phyloP scores from a whole-genome alignment of 1,140 invertebrate species.

The Melipona quadrifasciata region DNA sequence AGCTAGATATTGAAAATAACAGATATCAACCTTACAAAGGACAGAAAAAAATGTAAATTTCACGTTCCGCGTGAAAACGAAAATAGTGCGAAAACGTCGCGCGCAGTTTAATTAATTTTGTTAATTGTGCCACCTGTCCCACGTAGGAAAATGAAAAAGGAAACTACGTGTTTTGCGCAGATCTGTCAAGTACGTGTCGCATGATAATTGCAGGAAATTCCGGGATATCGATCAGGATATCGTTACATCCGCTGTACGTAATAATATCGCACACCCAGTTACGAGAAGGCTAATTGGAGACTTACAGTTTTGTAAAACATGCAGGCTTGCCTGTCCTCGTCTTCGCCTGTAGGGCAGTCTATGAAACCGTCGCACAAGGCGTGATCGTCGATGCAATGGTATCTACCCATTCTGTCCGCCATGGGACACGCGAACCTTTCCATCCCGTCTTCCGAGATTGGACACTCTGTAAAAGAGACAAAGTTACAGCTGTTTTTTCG shows the following conservation, averaged over 20 bases:
- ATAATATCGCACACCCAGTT: neutral
- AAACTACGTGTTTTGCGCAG: neutral
- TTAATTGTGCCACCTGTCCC: too few relatives aligned
- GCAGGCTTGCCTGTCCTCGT: slow-evolving; percentile 95
- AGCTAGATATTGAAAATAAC: neutral
- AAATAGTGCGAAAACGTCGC: neutral
- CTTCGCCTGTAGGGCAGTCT: slow-evolving; percentile 95
- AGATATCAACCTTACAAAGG: neutral
- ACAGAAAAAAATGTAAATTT: neutral
- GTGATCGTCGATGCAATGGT: slow-evolving; percentile 97
- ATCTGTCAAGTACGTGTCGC: neutral
- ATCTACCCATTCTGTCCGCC: slow-evolving; percentile 93
- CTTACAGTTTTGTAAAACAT: slow-evolving; percentile 99
- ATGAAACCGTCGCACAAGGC: slow-evolving; percentile 97
- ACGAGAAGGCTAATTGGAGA: slow-evolving; percentile 40
- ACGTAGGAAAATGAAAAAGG: too few relatives aligned
- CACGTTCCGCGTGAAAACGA: neutral
- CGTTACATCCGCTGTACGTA: neutral
- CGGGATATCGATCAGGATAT: neutral
- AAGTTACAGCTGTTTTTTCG: neutral
- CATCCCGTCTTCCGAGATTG: slow-evolving; percentile 95
- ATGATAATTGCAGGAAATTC: slow-evolving; percentile 1
- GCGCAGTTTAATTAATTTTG: too few relatives aligned
- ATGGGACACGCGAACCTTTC: slow-evolving; percentile 96
- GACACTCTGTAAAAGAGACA: slow-evolving; percentile 90